Percentiles rank a stretch among this genome's conserved stretches.
Conservation (phyloP, 1,140 invertebrate genomes). For the Rhynchophorus ferrugineus region DNA sequence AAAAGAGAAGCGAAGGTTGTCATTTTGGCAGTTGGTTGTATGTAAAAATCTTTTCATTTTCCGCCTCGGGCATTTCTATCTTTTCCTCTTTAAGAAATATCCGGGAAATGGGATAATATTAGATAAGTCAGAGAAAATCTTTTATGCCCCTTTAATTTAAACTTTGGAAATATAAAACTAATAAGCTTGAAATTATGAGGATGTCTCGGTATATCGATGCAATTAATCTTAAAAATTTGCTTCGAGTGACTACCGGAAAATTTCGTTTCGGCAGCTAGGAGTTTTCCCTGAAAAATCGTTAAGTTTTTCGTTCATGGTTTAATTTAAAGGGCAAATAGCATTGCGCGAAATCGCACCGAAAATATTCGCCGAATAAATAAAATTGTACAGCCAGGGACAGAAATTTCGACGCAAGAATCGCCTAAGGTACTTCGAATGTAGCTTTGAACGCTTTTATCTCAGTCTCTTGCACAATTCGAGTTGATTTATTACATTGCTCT, state of each 20-base stretch:
- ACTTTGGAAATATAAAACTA: constrained; percentile 8
- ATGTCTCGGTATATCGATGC: constrained; percentile 9
- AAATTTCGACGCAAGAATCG: constrained; percentile 33
- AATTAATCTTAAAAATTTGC: constrained; percentile 13
- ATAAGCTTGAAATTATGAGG: constrained; percentile 15
- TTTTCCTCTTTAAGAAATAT: too few species aligned
- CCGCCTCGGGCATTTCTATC: not conserved
- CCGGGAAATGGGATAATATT: not conserved
- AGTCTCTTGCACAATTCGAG: constrained; percentile 34
- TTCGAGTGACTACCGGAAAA: constrained; percentile 10
- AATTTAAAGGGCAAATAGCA: constrained; percentile 30
- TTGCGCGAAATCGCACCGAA: constrained; percentile 22
- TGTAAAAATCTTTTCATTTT: not conserved
- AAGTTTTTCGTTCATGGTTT: constrained; percentile 10
- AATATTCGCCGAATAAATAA: constrained; percentile 37
- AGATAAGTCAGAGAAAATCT: not conserved
- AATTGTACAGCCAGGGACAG: constrained; percentile 31
- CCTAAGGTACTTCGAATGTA: constrained; percentile 35
- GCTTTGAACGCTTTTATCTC: constrained; percentile 35
- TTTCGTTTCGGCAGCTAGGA: constrained; percentile 3
- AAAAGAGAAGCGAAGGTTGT: not conserved
- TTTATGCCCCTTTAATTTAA: constrained; percentile 7
- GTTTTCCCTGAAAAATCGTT: constrained; percentile 13
- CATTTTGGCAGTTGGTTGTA: not conserved
- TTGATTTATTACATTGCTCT: constrained; percentile 34